Evolutionary conservation across 2,797 vertebrate species (phyloP), one percentile per base, ranked within the genome.

Genomic region (Myiotriccus ornatus): DNA sequence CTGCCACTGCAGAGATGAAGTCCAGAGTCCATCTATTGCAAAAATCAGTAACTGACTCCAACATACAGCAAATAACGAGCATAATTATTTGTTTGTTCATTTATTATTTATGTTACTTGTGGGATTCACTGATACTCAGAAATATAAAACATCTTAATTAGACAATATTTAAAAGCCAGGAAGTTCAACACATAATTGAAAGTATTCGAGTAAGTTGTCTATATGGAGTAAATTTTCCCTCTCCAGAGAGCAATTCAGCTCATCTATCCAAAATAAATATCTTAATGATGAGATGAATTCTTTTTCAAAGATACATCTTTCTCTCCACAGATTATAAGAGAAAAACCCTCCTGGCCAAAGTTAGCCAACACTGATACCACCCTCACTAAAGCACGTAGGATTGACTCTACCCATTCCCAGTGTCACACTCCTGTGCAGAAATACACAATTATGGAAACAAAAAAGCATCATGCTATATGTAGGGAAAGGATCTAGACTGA

Each of bases 41-140:
- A 30, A 64, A 86, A 83, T 21, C 21, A 50, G 15, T 30, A 83
- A 60, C 21, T 47, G 35, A 68, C 9, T 73, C 22, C 9, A 62
- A 10, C 0, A 0, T 35, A 14, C 20, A 2, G 0, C 16, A 62
- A 84, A 57, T 59, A 81, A 41, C 1, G 1, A 27, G 20, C 22
- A 21, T 19, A 56, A 50, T 47, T 87, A 8, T 63, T 78, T 59
- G 7, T 25, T 65, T 59, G 9, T 23, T 91, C 37, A 18, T 84
- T 87, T 82, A n/a, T 63, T 78, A 35, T 65, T 78, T 82, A 52
- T 37, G 12, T 28, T 65, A 34, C n/a, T 57, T 43, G 17, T 81
- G 46, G 30, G 30, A 84, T 28, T 86, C 27, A 78, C n/a, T 68
- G 23, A 8, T 73, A 84, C 30, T 80, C 24, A 71, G n/a, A 85